Conservation (phyloP, 1,140 invertebrate genomes). For the Centruroides vittatus region DNA sequence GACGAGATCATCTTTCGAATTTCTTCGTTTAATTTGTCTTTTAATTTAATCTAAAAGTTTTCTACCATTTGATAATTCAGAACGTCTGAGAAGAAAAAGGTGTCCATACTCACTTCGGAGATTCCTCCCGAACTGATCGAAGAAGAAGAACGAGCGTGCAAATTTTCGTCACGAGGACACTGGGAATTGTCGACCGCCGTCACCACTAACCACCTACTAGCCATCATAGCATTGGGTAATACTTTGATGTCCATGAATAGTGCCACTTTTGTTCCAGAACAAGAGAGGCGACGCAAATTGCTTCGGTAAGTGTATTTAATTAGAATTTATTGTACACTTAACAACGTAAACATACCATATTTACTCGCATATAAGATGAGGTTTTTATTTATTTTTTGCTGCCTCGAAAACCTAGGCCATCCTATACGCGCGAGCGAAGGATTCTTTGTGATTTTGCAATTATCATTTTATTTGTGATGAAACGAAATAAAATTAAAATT, state of each 20-base stretch:
- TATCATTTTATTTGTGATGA: too few species aligned
- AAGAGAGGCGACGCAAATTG: slow-evolving; percentile 23
- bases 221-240: slow-evolving; percentile 86
- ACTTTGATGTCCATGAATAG: slow-evolving; percentile 98
- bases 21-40: too few species aligned
- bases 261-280: slow-evolving; percentile 54
- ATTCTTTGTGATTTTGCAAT: too few species aligned
- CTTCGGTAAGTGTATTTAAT: slow-evolving; percentile 6
- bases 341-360: background rate
- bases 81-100: too few species aligned
- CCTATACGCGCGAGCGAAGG: too few species aligned
- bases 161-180: slow-evolving; percentile 72
- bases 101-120: slow-evolving; percentile 34
- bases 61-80: too few species aligned
- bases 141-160: slow-evolving; percentile 57
- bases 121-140: slow-evolving; percentile 56
- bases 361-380: too few species aligned
- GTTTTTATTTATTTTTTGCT: too few species aligned
- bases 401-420: too few species aligned
- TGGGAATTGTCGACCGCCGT: slow-evolving; percentile 92
- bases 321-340: background rate
- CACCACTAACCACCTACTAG: slow-evolving; percentile 88
- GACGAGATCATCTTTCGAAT: too few species aligned
- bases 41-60: too few species aligned
- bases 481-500: too few species aligned